Conservation (phyloP, 2,113 vertebrate genomes). For the Morone chrysops region DNA sequence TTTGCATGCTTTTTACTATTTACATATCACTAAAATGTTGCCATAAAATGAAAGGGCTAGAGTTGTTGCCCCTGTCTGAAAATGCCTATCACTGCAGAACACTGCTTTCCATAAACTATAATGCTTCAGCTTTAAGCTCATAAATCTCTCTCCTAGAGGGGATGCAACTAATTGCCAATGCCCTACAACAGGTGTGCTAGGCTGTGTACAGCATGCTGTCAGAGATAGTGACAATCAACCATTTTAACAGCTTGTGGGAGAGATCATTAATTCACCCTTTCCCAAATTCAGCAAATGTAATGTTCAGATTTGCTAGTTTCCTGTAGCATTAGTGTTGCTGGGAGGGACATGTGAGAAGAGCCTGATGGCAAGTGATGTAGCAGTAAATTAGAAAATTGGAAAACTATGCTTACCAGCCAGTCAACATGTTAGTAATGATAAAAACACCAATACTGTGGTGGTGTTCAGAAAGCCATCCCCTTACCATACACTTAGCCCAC, state of each 20-base stretch:
- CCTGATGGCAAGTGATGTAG: background rate
- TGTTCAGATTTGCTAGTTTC: background rate
- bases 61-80: background rate
- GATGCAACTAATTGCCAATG: conserved; percentile 30
- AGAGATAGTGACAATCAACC: conserved; percentile 34
- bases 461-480: background rate
- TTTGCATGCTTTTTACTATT: background rate
- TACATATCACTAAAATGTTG: background rate
- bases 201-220: conserved; percentile 27
- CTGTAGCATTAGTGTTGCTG: background rate
- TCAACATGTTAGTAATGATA: background rate
- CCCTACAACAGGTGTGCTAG: conserved; percentile 27
- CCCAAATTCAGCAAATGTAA: background rate
- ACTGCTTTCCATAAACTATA: conserved; percentile 8
- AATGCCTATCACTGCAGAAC: conserved; percentile 13
- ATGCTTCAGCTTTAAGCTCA: conserved; percentile 15
- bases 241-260: conserved; percentile 30
- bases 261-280: conserved; percentile 14
- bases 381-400: background rate
- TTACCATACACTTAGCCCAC: background rate
- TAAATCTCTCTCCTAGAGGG: conserved; percentile 37
- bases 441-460: background rate
- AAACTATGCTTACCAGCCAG: background rate
- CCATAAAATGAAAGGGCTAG: background rate
- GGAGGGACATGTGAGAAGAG: background rate